A percentile compares a stretch with the other conserved stretches of the same genome.
Evolutionary conservation across 2,113 vertebrate species (phyloP).

Genomic region (Cyphotilapia sp.): DNA sequence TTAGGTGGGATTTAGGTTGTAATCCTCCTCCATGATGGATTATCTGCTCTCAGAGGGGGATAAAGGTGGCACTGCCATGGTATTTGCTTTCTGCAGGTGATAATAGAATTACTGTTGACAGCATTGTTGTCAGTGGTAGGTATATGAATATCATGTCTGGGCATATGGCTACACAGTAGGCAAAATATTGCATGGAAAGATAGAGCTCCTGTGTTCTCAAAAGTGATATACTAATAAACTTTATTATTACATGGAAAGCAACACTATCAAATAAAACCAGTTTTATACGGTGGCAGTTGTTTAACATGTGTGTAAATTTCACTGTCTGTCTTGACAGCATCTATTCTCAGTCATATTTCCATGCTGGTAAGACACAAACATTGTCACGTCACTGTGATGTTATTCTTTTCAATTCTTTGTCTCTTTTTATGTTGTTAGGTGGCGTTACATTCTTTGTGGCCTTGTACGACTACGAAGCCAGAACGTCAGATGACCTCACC

Average conservation of each 20-base stretch:
- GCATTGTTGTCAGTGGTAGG: constrained; percentile 19
- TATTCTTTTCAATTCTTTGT: background rate
- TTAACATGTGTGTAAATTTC: background rate
- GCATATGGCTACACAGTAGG: background rate
- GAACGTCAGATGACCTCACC: constrained; percentile 95
- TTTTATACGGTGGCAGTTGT: background rate
- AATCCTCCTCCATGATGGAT: constrained; percentile 49
- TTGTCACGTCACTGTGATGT: background rate
- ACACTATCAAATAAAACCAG: background rate
- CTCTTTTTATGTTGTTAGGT: constrained; percentile 67
- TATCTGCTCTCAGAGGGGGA: constrained; percentile 24
- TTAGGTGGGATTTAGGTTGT: constrained; percentile 50
- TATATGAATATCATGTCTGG: constrained; percentile 3
- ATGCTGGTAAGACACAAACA: background rate
- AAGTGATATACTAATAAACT: background rate
- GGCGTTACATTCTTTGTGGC: constrained; percentile 98
- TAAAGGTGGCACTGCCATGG: background rate
- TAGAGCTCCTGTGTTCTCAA: background rate
- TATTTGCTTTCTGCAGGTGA: constrained; percentile 45
- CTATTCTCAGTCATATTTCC: background rate
- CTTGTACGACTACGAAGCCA: constrained; percentile 98
- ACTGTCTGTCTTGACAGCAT: background rate
- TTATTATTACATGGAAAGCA: background rate
- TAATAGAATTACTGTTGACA: constrained; percentile 56
- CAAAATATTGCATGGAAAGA: background rate